A percentile compares a stretch with the other conserved stretches of the same genome.
phyloP scores from a whole-genome alignment of 2,888 invertebrate species.

The Caenorhabditis plicata region DNA sequence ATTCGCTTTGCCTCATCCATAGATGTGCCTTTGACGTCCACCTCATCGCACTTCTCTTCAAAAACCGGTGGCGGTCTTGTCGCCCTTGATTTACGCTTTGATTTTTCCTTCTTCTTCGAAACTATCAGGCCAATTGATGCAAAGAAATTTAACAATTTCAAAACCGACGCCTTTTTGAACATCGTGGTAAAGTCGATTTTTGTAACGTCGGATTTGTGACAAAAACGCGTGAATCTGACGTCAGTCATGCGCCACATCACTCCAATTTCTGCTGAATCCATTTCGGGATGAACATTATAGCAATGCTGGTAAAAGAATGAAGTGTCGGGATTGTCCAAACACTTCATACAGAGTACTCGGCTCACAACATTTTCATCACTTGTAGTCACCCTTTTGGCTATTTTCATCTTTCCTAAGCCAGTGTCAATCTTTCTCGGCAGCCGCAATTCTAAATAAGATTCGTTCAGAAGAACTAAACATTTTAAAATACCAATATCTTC shows the following conservation, averaged over 20 bases:
- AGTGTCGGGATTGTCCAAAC: neutral
- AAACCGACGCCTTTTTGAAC: neutral
- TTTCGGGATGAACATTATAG: neutral
- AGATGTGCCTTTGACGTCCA: neutral
- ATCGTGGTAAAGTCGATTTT: neutral
- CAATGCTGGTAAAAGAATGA: neutral
- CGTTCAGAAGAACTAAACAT: neutral
- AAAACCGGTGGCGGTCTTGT: too few species aligned
- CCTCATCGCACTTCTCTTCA: neutral
- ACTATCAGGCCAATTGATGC: neutral
- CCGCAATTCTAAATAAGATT: neutral
- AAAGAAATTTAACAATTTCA: neutral
- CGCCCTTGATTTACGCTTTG: too few species aligned
- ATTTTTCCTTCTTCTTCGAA: neutral
- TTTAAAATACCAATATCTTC: neutral
- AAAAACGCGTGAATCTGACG: conserved; percentile 2
- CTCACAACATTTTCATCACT: neutral
- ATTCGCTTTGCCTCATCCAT: neutral
- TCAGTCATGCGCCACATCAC: neutral
- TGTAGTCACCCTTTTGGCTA: neutral
- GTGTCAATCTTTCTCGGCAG: neutral
- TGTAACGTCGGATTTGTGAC: neutral
- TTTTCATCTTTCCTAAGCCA: neutral
- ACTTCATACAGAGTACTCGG: neutral
- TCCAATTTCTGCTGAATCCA: neutral